Conservation (phyloP, 1,140 invertebrate species). For the Neodiprion pinetum region DNA sequence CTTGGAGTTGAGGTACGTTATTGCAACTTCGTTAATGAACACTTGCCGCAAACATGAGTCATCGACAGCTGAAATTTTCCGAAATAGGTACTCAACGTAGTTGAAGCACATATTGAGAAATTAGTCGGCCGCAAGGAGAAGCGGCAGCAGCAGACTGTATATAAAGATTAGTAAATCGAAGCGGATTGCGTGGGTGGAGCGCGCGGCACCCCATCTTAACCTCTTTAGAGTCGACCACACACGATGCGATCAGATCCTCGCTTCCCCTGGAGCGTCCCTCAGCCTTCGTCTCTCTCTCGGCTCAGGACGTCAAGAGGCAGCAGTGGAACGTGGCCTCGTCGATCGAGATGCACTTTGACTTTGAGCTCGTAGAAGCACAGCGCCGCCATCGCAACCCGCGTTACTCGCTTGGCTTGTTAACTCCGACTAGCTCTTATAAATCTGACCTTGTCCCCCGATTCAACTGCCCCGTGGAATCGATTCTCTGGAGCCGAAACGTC, state of each 20-base stretch:
- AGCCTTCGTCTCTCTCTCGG: not conserved
- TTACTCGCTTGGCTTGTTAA: not conserved
- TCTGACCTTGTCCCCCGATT: not conserved
- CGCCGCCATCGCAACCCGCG: not conserved
- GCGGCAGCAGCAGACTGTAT: no score
- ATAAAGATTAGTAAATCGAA: no score
- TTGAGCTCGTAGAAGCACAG: not conserved
- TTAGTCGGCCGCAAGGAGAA: no score
- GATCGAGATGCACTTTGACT: slow-evolving; percentile 7
- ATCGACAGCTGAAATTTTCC: no score
- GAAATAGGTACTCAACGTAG: no score
- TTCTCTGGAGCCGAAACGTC: not conserved
- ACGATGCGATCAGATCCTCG: slow-evolving; percentile 15
- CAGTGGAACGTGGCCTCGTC: not conserved
- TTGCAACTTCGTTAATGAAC: no score
- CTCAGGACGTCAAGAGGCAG: not conserved
- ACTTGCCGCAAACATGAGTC: no score
- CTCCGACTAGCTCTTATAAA: not conserved
- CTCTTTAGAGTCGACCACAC: slow-evolving; percentile 20
- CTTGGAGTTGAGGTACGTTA: no score
- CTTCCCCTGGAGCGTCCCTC: not conserved
- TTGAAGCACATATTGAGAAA: no score
- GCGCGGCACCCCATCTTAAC: slow-evolving; percentile 9
- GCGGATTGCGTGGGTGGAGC: slow-evolving; percentile 2
- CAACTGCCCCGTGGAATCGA: not conserved